phyloP scores from a whole-genome alignment of 2,888 invertebrate species.

The Hesperia comma region DNA sequence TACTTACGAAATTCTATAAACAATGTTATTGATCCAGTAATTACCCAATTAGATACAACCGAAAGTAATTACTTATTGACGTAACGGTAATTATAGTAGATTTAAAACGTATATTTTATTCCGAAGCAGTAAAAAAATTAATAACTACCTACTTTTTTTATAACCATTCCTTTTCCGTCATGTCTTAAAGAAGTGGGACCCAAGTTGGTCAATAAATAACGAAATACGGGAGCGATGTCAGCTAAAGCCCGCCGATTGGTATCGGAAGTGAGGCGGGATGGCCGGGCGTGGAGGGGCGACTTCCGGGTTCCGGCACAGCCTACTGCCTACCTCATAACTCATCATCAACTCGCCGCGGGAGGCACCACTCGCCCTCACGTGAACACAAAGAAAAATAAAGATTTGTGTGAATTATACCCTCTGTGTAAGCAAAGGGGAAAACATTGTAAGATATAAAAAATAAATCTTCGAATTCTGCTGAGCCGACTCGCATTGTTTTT shows the following conservation, averaged over 20 bases:
- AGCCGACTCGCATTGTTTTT: constrained; percentile 28
- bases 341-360: constrained; percentile 77
- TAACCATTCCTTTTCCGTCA: background rate
- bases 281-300: constrained; percentile 70
- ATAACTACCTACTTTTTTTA: background rate
- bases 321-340: constrained; percentile 68
- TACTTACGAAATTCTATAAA: no score
- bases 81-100: no score
- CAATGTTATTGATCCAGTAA: no score
- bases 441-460: constrained; percentile 53
- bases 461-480: constrained; percentile 44
- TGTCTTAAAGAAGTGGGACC: background rate
- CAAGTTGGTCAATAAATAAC: constrained; percentile 68
- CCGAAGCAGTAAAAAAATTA: no score
- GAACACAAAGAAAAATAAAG: constrained; percentile 76
- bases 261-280: constrained; percentile 75
- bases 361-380: constrained; percentile 62
- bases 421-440: constrained; percentile 65
- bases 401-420: constrained; percentile 78
- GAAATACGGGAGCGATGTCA: constrained; percentile 62
- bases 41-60: no score
- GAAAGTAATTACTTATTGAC: no score
- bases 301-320: constrained; percentile 65
- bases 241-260: constrained; percentile 73
- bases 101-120: no score